These are phyloP conservation scores for Craniophora ligustri DNA, from an alignment of 2,888 invertebrate species.

Conservation along the genomic window DNA sequence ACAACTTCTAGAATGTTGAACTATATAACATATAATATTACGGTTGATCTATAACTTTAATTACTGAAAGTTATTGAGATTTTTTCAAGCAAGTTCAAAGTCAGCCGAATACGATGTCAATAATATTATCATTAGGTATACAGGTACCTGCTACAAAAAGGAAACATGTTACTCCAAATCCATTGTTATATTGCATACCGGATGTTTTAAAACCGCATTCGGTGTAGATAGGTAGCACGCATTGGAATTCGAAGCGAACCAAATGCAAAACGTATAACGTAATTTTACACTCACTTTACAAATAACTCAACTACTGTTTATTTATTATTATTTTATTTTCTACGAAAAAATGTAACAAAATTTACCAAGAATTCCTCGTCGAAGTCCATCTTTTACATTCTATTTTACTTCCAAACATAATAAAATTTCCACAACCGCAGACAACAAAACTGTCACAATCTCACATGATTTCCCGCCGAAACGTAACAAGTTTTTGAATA, in stretches of 20 bases:
- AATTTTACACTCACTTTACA: too few relatives aligned
- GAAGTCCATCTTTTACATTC: constrained; percentile 89
- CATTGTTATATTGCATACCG: neutral
- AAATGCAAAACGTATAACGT: constrained; percentile 30
- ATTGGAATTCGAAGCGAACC: constrained; percentile 13
- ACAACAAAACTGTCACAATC: constrained; percentile 26
- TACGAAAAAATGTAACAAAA: neutral
- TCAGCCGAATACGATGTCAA: too few relatives aligned
- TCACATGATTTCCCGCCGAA: constrained; percentile 44
- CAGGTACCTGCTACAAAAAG: neutral
- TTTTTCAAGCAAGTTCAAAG: too few relatives aligned
- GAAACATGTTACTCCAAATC: neutral
- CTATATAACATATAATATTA: too few relatives aligned
- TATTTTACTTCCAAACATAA: constrained; percentile 90
- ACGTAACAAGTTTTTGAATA: constrained; percentile 31
- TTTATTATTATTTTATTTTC: too few relatives aligned
- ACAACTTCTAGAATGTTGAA: too few relatives aligned
- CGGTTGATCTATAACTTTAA: too few relatives aligned
- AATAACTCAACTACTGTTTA: too few relatives aligned
- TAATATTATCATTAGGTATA: too few relatives aligned
- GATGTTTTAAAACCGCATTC: constrained; percentile 28
- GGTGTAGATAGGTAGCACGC: neutral
- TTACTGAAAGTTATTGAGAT: too few relatives aligned
- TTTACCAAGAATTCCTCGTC: constrained; percentile 65
- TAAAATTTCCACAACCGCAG: constrained; percentile 6